A percentile compares a stretch with the other conserved stretches of the same genome.
These are phyloP conservation scores for Galerucella pusilla DNA, from an alignment of 2,888 invertebrate species.

Conservation along the genomic window DNA sequence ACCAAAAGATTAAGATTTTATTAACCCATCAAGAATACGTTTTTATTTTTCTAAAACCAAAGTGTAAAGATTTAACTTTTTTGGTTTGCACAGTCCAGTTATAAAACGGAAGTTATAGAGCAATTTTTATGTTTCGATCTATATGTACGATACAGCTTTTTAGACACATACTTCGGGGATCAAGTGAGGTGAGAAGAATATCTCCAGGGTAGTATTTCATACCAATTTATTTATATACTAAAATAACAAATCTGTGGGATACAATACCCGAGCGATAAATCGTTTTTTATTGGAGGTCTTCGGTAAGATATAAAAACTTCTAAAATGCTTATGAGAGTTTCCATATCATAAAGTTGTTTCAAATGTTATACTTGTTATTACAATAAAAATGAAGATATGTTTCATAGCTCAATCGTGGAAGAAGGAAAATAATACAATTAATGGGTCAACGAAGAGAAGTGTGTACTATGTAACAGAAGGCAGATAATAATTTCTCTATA, in stretches of 20 bases:
- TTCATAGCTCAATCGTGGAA: too few species aligned
- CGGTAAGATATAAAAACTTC: neutral
- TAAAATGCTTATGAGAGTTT: too few species aligned
- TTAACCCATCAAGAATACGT: too few species aligned
- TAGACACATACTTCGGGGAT: constrained; percentile 24
- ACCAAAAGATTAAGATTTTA: too few species aligned
- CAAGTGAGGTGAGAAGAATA: constrained; percentile 11
- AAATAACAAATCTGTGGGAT: constrained; percentile 29
- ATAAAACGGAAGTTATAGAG: constrained; percentile 11
- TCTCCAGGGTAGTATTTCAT: constrained; percentile 19
- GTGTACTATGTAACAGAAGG: neutral
- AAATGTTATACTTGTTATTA: neutral
- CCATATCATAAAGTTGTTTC: neutral
- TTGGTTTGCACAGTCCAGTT: neutral
- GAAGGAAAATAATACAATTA: neutral
- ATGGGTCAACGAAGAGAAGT: neutral
- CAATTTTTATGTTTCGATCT: constrained; percentile 20
- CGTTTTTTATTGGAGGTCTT: constrained; percentile 12
- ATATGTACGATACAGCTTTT: neutral
- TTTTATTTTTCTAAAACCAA: neutral
- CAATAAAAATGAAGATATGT: too few species aligned
- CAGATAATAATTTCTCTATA: neutral
- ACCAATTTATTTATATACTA: constrained; percentile 28
- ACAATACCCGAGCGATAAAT: constrained; percentile 22
- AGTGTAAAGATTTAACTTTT: neutral